These are phyloP conservation scores for Trichogramma dendrolimi DNA, from an alignment of 2,888 invertebrate species.

Conservation along the genomic window DNA sequence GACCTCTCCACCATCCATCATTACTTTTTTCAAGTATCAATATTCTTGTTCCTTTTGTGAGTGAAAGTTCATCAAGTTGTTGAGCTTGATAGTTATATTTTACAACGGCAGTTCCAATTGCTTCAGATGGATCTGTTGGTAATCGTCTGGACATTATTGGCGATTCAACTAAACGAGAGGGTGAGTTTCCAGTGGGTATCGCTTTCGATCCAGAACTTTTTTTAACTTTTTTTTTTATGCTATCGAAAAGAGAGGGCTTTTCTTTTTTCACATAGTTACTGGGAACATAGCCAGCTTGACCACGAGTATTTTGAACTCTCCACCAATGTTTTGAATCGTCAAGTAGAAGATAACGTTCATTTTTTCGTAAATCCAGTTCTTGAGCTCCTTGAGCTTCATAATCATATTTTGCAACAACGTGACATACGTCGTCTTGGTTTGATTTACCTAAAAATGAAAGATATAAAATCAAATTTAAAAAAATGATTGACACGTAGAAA, in stretches of 20 bases:
- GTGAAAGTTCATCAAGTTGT: slow-evolving; percentile 90
- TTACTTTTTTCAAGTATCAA: slow-evolving; percentile 96
- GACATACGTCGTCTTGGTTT: slow-evolving; percentile 86
- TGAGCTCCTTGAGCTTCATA: slow-evolving; percentile 97
- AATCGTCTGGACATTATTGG: slow-evolving; percentile 69
- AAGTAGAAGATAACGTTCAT: slow-evolving; percentile 89
- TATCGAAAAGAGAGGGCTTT: slow-evolving; percentile 92
- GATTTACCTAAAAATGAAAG: slow-evolving; percentile 63
- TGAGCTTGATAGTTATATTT: slow-evolving; percentile 96
- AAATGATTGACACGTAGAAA: not conserved
- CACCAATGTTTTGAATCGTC: slow-evolving; percentile 99
- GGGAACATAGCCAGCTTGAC: slow-evolving; percentile 96
- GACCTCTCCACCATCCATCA: slow-evolving; percentile 98
- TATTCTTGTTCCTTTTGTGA: slow-evolving; percentile 91
- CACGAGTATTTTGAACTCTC: slow-evolving; percentile 92
- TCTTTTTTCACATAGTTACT: slow-evolving; percentile 99
- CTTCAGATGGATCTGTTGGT: slow-evolving; percentile 80
- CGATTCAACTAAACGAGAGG: slow-evolving; percentile 74
- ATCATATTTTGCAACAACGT: slow-evolving; percentile 98
- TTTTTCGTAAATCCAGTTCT: slow-evolving; percentile 94
- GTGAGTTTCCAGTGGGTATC: slow-evolving; percentile 78
- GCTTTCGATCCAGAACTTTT: slow-evolving; percentile 76
- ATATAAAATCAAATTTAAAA: slow-evolving; percentile 5
- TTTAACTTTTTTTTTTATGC: slow-evolving; percentile 57
- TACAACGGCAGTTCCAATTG: slow-evolving; percentile 82